Evolutionary conservation across 2,888 invertebrate species (phyloP).

Genomic region (Caenorhabditis sinica): DNA sequence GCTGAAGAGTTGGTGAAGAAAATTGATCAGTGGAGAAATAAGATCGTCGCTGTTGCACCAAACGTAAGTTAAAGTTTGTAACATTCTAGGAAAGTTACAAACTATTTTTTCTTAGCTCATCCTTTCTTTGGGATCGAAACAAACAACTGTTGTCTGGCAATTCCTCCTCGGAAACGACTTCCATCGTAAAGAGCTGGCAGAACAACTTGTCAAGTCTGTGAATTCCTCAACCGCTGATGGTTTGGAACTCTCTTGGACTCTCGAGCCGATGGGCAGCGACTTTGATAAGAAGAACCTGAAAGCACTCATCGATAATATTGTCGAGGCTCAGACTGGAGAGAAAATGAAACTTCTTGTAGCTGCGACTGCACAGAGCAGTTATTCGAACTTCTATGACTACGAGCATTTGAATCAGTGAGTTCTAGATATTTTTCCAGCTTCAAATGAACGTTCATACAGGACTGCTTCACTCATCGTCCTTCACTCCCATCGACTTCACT

Average conservation of each 20-base stretch:
- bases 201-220: constrained; percentile 20
- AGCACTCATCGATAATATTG: constrained; percentile 58
- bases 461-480: constrained; percentile 62
- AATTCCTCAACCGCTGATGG: constrained; percentile 49
- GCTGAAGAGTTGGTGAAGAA: constrained; percentile 28
- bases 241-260: constrained; percentile 67
- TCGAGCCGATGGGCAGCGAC: constrained; percentile 51
- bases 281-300: constrained; percentile 63
- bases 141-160: constrained; percentile 38
- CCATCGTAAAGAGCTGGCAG: constrained; percentile 40
- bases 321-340: constrained; percentile 6
- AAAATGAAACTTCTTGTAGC: constrained; percentile 34
- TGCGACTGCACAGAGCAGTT: constrained; percentile 37
- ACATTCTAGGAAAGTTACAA: not conserved
- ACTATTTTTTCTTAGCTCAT: constrained; percentile 39
- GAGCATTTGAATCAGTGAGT: constrained; percentile 56
- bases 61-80: not conserved
- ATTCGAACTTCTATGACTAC: constrained; percentile 52
- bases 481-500: constrained; percentile 69
- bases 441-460: constrained; percentile 23
- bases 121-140: constrained; percentile 51
- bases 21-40: constrained; percentile 48
- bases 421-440: not conserved
- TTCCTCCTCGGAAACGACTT: constrained; percentile 53
- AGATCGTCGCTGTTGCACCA: constrained; percentile 39